Evolutionary conservation across 2,888 invertebrate species (phyloP), one percentile per base, ranked within the genome.

Genomic region (Eupelmus urozonus): DNA sequence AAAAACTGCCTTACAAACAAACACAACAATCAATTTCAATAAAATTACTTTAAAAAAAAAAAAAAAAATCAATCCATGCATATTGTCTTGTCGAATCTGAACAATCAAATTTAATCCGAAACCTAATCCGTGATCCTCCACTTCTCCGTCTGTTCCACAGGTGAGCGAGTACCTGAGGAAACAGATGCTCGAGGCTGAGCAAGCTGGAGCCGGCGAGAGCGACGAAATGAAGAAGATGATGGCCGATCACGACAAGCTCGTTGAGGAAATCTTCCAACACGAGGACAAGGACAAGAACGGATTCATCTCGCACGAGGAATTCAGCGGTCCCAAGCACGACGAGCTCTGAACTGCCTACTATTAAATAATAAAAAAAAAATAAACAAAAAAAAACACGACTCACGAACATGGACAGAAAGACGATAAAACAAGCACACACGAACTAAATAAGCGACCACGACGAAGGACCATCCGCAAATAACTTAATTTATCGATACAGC

Each of bases 231-330:
- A 94, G 88, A 95, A 94, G 87, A 96, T 95, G 94, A 91, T 96
- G 73, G 95, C 95, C 78, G 95, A 96, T 87, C 96, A 98, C 90
- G 96, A 97, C 90, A 97, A 97, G 88, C 93, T 98, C 75, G 96
- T 98, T 7, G 96, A 97, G 87, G 98, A 98, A 90, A 98, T 98
- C 87, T 98, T 98, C 94, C 96, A 97, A 88, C 97, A 98, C 89
- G 98, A 98, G 90, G 98, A 98, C 90, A 96, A 96, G 90, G 97
- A 98, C 90, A 97, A 96, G 90, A 98, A 98, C 87, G 98, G 98
- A 79, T 96, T 94, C 91, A 98, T 98, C 85, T 97, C 98, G 81
- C 96, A 97, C 91, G 96, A 96, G 65, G 98, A 98, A 91, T 98
- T 98, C 92, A 97, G 97, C 29, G 98, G 98, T 2, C 98, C 98